These are phyloP conservation scores for Coleophora flavipennella DNA, from an alignment of 2,888 invertebrate species.

Conservation along the genomic window DNA sequence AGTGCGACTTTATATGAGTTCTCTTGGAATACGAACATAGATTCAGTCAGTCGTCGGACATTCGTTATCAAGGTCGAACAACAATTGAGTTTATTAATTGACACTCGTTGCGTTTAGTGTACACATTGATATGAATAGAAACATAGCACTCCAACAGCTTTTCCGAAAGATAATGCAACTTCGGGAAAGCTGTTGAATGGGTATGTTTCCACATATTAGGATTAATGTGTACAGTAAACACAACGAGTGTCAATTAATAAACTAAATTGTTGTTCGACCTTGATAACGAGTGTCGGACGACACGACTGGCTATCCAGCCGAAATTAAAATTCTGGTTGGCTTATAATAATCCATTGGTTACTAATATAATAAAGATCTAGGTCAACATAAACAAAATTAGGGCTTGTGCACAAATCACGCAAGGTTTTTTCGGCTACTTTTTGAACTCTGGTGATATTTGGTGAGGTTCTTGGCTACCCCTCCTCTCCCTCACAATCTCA, in stretches of 20 bases:
- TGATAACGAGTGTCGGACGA: conserved; percentile 32
- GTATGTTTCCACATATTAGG: conserved; percentile 12
- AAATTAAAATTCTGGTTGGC: too few relatives aligned
- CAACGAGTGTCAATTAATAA: conserved; percentile 39
- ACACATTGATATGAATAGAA: conserved; percentile 27
- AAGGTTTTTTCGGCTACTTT: too few relatives aligned
- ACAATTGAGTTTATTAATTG: conserved; percentile 43
- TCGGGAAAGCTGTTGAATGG: too few relatives aligned
- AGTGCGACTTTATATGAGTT: conserved; percentile 8
- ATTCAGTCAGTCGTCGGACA: conserved; percentile 31
- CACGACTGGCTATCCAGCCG: too few relatives aligned
- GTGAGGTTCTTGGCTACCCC: too few relatives aligned
- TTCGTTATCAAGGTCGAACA: conserved; percentile 37
- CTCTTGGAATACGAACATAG: conserved; percentile 28
- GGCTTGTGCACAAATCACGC: too few relatives aligned
- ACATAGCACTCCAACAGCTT: conserved; percentile 18
- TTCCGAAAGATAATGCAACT: conserved; percentile 18
- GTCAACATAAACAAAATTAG: too few relatives aligned
- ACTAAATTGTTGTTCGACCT: conserved; percentile 41
- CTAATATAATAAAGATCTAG: too few relatives aligned
- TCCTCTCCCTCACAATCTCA: too few relatives aligned
- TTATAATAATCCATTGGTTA: too few relatives aligned
- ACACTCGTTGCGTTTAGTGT: conserved; percentile 30
- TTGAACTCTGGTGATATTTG: too few relatives aligned
- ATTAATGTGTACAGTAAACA: conserved; percentile 26